phyloP scores from a whole-genome alignment of 2,888 invertebrate genomes.

The Lithophane socia region DNA sequence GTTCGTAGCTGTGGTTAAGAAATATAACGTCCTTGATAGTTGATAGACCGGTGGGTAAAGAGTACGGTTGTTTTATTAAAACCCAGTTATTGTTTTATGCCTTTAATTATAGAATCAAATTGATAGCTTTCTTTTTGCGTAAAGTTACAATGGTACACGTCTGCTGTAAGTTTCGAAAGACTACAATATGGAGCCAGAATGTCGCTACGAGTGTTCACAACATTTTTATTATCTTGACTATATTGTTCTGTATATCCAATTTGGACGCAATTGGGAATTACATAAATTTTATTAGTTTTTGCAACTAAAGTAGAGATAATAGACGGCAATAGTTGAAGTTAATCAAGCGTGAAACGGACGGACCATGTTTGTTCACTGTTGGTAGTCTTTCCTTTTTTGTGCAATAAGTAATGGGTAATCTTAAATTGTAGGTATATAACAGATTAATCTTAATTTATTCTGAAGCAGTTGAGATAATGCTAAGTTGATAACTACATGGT shows the following conservation, averaged over 20 bases:
- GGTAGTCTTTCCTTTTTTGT: conserved; percentile 24
- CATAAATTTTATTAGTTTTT: conserved; percentile 13
- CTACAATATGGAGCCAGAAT: neutral
- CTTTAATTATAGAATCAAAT: conserved; percentile 28
- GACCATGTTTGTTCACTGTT: conserved; percentile 19
- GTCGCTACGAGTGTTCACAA: neutral
- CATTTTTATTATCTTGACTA: conserved; percentile 10
- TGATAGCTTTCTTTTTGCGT: conserved; percentile 25
- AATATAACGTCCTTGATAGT: conserved; percentile 56
- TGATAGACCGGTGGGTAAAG: conserved; percentile 45
- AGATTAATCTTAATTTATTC: conserved; percentile 10
- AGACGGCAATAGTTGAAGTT: conserved; percentile 34
- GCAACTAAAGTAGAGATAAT: conserved; percentile 19
- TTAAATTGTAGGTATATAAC: conserved; percentile 5
- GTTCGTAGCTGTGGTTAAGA: conserved; percentile 63
- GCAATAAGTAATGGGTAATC: conserved; percentile 18
- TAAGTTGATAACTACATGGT: neutral
- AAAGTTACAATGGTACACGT: conserved; percentile 1
- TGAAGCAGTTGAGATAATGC: neutral
- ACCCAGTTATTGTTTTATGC: conserved; percentile 35
- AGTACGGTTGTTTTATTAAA: conserved; percentile 39
- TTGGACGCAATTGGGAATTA: conserved; percentile 32
- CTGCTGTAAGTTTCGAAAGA: neutral
- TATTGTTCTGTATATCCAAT: conserved; percentile 4
- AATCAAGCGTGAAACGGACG: conserved; percentile 38